These are phyloP conservation scores for Casuarius casuarius DNA, from an alignment of 2,113 vertebrate species.

Conservation along the genomic window DNA sequence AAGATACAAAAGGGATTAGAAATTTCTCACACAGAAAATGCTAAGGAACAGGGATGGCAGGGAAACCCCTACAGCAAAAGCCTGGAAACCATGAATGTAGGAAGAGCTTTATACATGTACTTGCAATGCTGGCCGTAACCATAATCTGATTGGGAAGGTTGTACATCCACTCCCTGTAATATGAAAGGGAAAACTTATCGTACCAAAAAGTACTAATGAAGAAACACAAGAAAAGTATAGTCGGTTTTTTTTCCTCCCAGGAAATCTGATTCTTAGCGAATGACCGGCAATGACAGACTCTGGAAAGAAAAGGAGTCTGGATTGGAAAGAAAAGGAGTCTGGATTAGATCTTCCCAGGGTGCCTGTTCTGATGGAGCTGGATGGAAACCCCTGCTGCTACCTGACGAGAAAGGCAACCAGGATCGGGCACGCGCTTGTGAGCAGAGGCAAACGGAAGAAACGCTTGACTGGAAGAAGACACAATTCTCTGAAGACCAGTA, in stretches of 20 bases:
- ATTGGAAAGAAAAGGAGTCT: not conserved
- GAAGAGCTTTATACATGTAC: not conserved
- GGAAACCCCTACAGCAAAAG: not conserved
- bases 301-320: not conserved
- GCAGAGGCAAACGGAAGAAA: not conserved
- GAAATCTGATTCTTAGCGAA: not conserved
- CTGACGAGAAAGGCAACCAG: not conserved
- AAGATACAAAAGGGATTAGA: not conserved
- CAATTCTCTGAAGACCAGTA: not conserved
- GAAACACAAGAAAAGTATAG: not conserved
- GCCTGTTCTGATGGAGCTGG: not conserved
- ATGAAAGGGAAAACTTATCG: not conserved
- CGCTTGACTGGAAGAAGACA: not conserved
- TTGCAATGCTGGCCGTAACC: not conserved
- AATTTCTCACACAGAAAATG: not conserved
- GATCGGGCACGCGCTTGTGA: not conserved
- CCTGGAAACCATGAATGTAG: fast-evolving
- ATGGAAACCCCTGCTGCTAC: not conserved
- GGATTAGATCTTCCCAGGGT: not conserved
- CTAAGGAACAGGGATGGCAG: not conserved
- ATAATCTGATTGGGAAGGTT: not conserved
- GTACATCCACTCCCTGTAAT: not conserved
- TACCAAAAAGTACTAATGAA: not conserved
- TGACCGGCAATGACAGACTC: not conserved
- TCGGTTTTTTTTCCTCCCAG: not conserved